Evolutionary conservation across 2,113 vertebrate genomes (phyloP).

Genomic region (Spizaetus ornatus): DNA sequence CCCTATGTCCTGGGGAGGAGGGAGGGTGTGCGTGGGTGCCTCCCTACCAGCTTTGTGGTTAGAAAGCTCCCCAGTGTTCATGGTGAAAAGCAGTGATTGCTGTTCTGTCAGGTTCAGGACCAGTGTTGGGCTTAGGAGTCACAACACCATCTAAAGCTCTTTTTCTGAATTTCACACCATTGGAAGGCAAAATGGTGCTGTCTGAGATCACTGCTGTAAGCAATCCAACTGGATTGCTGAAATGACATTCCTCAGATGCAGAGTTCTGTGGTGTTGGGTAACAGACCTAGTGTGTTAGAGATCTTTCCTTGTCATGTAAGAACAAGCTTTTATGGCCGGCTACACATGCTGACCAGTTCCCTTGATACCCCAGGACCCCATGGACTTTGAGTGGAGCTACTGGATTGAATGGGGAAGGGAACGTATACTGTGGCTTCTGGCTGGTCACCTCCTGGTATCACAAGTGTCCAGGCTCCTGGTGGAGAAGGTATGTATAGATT

Average conservation of each 20-base stretch:
- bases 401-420: constrained; percentile 90
- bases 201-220: background rate
- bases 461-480: constrained; percentile 70
- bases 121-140: background rate
- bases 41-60: background rate
- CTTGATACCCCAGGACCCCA: constrained; percentile 78
- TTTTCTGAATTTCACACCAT: background rate
- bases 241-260: background rate
- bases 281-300: background rate
- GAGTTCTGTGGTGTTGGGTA: background rate
- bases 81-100: background rate
- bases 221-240: background rate
- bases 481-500: constrained; percentile 75
- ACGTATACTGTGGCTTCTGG: constrained; percentile 81
- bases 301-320: background rate
- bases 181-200: background rate
- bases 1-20: no score
- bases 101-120: background rate
- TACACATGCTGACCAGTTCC: background rate
- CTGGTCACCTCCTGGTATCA: constrained; percentile 83
- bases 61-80: background rate
- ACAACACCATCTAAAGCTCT: background rate
- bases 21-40: background rate
- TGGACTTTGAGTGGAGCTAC: constrained; percentile 96
- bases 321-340: background rate